These are phyloP conservation scores for Halcyon leucocephala DNA, from an alignment of 2,797 vertebrate genomes.

Conservation along the genomic window DNA sequence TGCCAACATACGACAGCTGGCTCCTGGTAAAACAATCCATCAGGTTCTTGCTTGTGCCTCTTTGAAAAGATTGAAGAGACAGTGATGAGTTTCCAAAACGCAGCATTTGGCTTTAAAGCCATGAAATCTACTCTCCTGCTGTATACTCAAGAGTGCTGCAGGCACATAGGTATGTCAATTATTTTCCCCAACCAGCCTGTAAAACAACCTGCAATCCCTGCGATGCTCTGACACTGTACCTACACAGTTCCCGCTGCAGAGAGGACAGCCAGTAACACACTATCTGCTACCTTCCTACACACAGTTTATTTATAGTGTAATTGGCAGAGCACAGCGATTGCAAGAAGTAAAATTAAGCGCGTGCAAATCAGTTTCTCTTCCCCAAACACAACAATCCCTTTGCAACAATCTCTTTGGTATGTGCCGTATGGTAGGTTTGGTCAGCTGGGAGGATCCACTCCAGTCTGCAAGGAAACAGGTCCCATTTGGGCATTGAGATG, in stretches of 20 bases:
- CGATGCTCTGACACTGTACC: not conserved
- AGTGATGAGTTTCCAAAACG: slow-evolving; percentile 1
- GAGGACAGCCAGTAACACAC: not conserved
- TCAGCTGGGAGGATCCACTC: rapidly evolving
- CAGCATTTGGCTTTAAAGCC: not conserved
- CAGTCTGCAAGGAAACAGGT: not conserved
- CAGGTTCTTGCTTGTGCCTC: not conserved
- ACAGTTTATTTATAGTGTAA: not conserved
- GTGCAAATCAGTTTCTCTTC: not conserved
- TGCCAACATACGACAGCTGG: not conserved
- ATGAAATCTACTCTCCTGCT: not conserved
- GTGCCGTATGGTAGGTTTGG: not conserved
- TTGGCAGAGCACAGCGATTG: not conserved
- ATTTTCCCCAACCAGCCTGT: not conserved
- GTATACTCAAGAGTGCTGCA: not conserved
- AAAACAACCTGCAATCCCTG: not conserved
- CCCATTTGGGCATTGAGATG: not conserved
- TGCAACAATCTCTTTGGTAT: not conserved
- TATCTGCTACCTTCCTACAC: not conserved
- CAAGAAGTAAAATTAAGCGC: not conserved
- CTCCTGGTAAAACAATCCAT: not conserved
- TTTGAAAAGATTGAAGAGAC: not conserved
- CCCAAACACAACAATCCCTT: not conserved
- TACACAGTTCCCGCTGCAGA: not conserved
- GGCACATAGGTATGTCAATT: not conserved